Percentiles rank a stretch among this genome's conserved stretches.
Evolutionary conservation across 23 tunicate species (phyloP).

Genomic region (Oikopleura vanhoeffeni): DNA sequence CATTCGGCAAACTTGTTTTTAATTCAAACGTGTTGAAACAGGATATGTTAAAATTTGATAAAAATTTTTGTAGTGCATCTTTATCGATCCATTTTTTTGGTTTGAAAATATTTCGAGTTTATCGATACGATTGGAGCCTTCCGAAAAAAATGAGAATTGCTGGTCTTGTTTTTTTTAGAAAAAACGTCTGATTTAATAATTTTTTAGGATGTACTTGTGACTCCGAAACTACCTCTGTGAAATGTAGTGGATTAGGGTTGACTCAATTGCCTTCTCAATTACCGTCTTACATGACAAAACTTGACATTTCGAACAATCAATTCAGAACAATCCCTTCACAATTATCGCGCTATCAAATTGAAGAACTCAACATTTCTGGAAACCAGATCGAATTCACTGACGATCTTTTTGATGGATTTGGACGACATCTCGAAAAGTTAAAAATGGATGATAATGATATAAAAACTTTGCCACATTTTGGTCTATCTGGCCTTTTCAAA

Average conservation of each 20-base stretch:
- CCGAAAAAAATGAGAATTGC: no score
- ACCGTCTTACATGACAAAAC: not conserved
- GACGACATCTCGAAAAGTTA: not conserved
- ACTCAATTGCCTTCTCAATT: not conserved
- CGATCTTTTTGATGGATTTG: not conserved
- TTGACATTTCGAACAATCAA: not conserved
- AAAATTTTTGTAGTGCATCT: no score
- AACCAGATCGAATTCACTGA: not conserved
- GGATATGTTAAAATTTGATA: no score
- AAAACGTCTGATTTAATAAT: no score
- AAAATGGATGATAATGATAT: not conserved
- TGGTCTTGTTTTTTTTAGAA: no score
- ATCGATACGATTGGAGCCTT: no score
- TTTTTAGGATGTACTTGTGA: not conserved
- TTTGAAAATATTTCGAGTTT: no score
- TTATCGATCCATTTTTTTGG: no score
- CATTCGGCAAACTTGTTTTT: no score
- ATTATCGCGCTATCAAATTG: not conserved
- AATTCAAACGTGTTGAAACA: no score
- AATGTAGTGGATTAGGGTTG: not conserved
- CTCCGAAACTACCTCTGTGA: not conserved
- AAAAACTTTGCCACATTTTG: not conserved
- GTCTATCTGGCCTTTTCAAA: not conserved
- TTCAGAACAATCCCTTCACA: not conserved
- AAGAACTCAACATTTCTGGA: not conserved